Percentiles rank a stretch among this genome's conserved stretches.
These are phyloP conservation scores for Clarias laeviceps DNA, from an alignment of 2,797 vertebrate genomes.

Conservation along the genomic window DNA sequence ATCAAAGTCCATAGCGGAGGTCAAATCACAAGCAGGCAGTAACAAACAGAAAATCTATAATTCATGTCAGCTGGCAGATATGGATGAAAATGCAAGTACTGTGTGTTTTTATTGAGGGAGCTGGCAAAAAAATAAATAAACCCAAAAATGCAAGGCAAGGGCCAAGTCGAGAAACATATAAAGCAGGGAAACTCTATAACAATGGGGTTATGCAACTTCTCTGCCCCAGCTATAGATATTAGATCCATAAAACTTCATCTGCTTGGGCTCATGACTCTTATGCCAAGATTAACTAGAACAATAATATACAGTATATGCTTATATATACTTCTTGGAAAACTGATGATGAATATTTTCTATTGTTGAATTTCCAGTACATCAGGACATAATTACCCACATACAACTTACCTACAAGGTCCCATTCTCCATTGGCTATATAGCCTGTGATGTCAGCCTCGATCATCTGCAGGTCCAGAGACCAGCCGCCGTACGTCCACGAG, in stretches of 20 bases:
- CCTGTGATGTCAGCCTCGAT: constrained; percentile 87
- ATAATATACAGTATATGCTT: not conserved
- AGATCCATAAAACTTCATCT: not conserved
- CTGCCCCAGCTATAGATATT: not conserved
- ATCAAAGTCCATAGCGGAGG: not conserved
- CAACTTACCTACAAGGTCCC: constrained; percentile 88
- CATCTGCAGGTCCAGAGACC: constrained; percentile 91
- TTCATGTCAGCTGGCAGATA: no score
- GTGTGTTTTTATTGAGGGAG: no score
- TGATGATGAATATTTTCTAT: not conserved
- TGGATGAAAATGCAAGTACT: no score
- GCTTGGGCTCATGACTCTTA: not conserved
- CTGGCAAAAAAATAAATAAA: not conserved
- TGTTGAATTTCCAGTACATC: not conserved
- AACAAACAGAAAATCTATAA: not conserved
- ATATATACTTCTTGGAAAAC: no score
- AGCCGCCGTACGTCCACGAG: constrained; percentile 91
- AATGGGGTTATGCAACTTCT: not conserved
- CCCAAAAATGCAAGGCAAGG: no score
- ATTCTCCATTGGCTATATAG: constrained; percentile 90
- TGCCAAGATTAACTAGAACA: not conserved
- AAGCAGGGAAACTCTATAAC: not conserved
- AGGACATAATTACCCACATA: no score
- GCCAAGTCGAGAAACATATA: no score
- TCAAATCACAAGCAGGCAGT: not conserved